Evolutionary conservation across 37 sponge, comb jelly and placozoan species (phyloP).

Genomic region (Aplysina aerophoba): DNA sequence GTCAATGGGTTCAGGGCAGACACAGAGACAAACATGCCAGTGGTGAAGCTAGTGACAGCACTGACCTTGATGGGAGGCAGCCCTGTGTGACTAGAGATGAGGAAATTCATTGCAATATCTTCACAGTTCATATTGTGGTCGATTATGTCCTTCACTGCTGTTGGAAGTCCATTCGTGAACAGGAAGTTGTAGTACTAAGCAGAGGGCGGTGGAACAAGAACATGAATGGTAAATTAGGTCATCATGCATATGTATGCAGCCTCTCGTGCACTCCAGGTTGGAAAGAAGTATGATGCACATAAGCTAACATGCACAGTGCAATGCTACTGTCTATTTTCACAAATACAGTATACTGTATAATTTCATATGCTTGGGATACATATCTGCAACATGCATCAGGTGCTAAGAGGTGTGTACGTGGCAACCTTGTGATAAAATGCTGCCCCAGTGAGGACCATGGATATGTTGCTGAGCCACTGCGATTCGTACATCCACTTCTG

Average conservation of each 20-base stretch:
- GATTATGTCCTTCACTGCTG: conserved; percentile 5
- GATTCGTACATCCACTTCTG: conserved; percentile 63
- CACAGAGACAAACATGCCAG: too few relatives aligned
- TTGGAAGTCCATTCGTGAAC: conserved; percentile 17
- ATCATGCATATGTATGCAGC: too few relatives aligned
- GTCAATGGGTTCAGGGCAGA: not conserved
- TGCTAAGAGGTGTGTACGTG: too few relatives aligned
- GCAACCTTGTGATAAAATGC: conserved; percentile 82
- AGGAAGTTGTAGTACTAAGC: conserved; percentile 27
- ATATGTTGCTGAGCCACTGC: conserved; percentile 74
- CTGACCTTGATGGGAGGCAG: conserved; percentile 41
- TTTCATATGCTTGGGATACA: too few relatives aligned
- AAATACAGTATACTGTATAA: too few relatives aligned
- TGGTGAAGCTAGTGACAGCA: not conserved
- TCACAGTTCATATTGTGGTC: conserved; percentile 44
- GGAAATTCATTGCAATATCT: conserved; percentile 48
- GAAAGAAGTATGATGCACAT: too few relatives aligned
- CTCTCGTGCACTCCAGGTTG: too few relatives aligned
- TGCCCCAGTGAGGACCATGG: conserved; percentile 81
- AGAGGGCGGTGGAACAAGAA: too few relatives aligned
- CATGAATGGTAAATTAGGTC: too few relatives aligned
- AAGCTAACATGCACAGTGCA: too few relatives aligned
- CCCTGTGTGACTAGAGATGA: conserved; percentile 34
- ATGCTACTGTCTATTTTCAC: too few relatives aligned
- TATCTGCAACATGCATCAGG: too few relatives aligned